These are phyloP conservation scores for Oophaga pumilio DNA, from an alignment of 2,113 vertebrate species.

Conservation along the genomic window DNA sequence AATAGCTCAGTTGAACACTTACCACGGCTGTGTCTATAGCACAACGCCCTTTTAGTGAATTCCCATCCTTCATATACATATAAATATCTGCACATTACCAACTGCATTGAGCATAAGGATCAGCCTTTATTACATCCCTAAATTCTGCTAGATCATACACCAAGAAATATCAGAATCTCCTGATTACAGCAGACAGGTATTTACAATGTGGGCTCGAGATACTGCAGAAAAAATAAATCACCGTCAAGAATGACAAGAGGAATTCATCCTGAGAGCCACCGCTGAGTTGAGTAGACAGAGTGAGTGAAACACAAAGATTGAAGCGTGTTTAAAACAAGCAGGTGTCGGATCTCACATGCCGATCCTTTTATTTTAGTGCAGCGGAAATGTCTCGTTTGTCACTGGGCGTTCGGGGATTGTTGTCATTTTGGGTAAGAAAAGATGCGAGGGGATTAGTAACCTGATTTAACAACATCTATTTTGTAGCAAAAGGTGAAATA, in stretches of 20 bases:
- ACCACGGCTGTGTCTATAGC: neutral
- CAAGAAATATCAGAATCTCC: neutral
- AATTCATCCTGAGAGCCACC: conserved; percentile 17
- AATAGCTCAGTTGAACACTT: neutral
- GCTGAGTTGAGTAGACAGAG: conserved; percentile 11
- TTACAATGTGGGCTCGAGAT: neutral
- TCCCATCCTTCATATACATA: neutral
- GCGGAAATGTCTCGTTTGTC: conserved; percentile 8
- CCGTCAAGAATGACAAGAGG: neutral
- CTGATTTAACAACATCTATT: neutral
- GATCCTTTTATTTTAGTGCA: neutral
- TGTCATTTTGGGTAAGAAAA: neutral
- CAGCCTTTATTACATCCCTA: neutral
- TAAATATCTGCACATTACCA: neutral
- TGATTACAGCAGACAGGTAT: neutral
- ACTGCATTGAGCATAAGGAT: neutral
- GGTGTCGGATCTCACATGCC: neutral
- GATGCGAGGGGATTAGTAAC: neutral
- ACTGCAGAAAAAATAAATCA: conserved; percentile 1
- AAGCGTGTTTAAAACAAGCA: conserved; percentile 1
- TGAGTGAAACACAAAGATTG: conserved; percentile 1
- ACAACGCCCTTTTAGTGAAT: neutral
- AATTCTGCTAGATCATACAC: neutral
- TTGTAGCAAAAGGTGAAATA: neutral
- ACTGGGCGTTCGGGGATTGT: neutral